These are phyloP conservation scores for Promerops cafer DNA, from an alignment of 2,113 vertebrate species.

Conservation along the genomic window DNA sequence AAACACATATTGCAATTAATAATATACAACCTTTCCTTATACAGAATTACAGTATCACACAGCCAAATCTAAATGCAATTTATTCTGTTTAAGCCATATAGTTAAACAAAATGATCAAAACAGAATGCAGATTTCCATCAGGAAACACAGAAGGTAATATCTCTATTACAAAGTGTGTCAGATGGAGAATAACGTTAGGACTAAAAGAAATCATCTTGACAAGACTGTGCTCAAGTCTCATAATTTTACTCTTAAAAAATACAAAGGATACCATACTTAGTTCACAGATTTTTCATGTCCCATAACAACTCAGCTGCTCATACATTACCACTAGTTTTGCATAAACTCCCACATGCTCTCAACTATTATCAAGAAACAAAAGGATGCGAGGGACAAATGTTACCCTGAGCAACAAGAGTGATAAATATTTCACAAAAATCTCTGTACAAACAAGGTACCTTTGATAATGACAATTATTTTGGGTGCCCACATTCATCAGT, in stretches of 20 bases:
- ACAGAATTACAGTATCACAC: background rate
- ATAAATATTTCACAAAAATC: background rate
- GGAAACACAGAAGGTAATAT: background rate
- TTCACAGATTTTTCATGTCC: background rate
- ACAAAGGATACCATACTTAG: background rate
- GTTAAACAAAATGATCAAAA: background rate
- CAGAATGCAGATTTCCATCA: background rate
- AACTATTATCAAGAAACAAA: background rate
- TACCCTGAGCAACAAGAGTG: background rate
- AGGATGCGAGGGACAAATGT: background rate
- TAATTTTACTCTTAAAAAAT: background rate
- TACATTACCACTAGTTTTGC: background rate
- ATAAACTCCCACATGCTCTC: background rate
- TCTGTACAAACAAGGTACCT: background rate
- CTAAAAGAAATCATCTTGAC: background rate
- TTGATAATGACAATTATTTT: background rate
- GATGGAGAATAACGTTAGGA: background rate
- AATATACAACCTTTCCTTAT: background rate
- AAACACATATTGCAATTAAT: background rate
- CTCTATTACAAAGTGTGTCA: background rate
- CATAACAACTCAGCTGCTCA: background rate
- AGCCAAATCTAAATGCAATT: background rate
- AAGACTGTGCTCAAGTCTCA: background rate
- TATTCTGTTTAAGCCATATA: background rate
- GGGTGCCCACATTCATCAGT: fast-evolving